A percentile compares a stretch with the other conserved stretches of the same genome.
Evolutionary conservation across 2,113 vertebrate genomes (phyloP).

Genomic region (Globicephala melas): DNA sequence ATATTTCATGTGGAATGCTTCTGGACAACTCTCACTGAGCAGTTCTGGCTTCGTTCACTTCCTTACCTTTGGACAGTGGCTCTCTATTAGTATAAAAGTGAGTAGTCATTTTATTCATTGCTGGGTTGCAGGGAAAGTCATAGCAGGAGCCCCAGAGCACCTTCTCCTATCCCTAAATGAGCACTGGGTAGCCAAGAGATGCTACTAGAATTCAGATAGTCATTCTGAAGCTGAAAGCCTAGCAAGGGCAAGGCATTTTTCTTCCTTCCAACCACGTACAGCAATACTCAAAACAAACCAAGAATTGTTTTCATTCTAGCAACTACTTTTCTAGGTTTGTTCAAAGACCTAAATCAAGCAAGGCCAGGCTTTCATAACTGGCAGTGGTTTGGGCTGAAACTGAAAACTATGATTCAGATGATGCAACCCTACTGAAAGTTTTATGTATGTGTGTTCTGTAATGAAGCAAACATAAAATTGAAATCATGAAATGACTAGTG

Average conservation of each 20-base stretch:
- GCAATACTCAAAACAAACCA: not conserved
- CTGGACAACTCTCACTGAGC: rapidly evolving
- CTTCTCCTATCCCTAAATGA: too few relatives aligned
- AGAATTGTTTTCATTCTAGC: not conserved
- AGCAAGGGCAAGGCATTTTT: rapidly evolving
- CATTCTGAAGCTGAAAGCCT: not conserved
- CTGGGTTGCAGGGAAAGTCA: not conserved
- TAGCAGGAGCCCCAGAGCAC: too few relatives aligned
- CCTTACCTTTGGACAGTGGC: not conserved
- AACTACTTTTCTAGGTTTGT: slow-evolving; percentile 20
- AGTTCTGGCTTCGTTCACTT: not conserved
- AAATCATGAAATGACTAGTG: slow-evolving; percentile 46
- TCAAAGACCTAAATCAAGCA: not conserved
- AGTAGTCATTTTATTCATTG: not conserved
- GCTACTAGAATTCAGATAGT: not conserved
- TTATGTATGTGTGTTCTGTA: not conserved
- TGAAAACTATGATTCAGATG: not conserved
- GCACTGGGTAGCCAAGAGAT: not conserved
- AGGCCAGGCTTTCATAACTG: not conserved
- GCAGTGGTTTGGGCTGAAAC: slow-evolving; percentile 46
- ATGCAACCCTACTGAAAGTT: not conserved
- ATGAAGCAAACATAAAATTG: not conserved
- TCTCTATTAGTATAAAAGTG: not conserved
- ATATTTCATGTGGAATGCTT: not conserved
- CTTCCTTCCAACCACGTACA: not conserved